These are phyloP conservation scores for Teleiodes luculella DNA, from an alignment of 2,888 invertebrate genomes.

Conservation along the genomic window DNA sequence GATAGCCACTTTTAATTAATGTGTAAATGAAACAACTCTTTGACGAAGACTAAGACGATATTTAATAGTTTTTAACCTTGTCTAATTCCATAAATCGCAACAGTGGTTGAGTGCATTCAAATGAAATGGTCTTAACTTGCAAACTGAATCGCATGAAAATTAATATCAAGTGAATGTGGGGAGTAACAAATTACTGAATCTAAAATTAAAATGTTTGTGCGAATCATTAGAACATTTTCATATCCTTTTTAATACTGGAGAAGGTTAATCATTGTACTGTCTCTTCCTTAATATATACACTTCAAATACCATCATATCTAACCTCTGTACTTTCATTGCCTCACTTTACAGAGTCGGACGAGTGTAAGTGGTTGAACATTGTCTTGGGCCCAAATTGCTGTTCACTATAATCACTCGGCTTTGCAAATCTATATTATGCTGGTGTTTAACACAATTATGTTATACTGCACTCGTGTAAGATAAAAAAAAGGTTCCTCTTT, in stretches of 20 bases:
- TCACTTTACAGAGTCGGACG: slow-evolving; percentile 76
- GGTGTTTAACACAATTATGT: background rate
- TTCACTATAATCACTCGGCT: slow-evolving; percentile 2
- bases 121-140: too few species aligned
- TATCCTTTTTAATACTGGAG: background rate
- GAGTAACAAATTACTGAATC: background rate
- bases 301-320: slow-evolving; percentile 48
- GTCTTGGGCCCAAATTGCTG: slow-evolving; percentile 5
- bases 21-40: too few species aligned
- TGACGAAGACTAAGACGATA: too few species aligned
- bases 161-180: background rate
- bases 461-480: background rate
- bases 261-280: background rate
- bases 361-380: slow-evolving; percentile 62
- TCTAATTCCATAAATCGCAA: too few species aligned
- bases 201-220: background rate
- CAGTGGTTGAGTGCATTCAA: too few species aligned
- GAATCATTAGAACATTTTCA: background rate
- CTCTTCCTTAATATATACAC: slow-evolving; percentile 8
- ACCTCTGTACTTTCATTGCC: slow-evolving; percentile 71
- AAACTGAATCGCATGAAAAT: background rate
- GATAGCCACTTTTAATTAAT: too few species aligned
- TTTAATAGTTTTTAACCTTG: too few species aligned
- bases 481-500: too few species aligned
- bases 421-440: background rate